Evolutionary conservation across 1,140 invertebrate species (phyloP), one percentile per base, ranked within the genome.

Genomic region (Diprion similis): DNA sequence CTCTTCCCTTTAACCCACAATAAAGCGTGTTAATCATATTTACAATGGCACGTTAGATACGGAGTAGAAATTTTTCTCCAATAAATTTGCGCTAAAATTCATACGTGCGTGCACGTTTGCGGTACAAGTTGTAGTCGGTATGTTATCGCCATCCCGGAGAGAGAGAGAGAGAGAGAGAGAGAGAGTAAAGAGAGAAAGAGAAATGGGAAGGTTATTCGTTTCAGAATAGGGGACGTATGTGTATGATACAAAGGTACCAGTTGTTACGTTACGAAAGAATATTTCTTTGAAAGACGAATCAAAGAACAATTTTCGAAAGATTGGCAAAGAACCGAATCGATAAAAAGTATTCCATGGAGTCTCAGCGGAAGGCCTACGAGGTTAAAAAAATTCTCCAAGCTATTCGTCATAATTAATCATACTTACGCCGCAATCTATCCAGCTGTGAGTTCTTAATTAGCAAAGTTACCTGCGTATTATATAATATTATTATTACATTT

Each of bases 331-430:
- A 37, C 51, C n/a, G 51, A 59, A 59, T 59, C 51, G 51, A 59
- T 59, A 59, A 59, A 8, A 17, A 59, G 6, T 59, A 13, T 59
- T 59, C 24, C 24, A 6, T 6, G 6, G 24, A 37, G 24, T 37
- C 24, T 37, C 24, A 6, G 24, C 24, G 6, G 24, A 37, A 37
- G 2, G 24, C 24, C 24, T 37, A 37, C 6, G 6, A 37, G 24
- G 24, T 1, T 37, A 6, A 37, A 37, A 37, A 37, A 37, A 37
- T 37, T 37, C 24, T 1, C 2, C 13, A 64, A 68, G 10, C 66
- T 13, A 68, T 68, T 68, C 66, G 1, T 68, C 11, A 68, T 68
- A 68, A 68, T 68, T 68, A 68, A 68, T 68, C 66, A 68, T 68
- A 68, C 66, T 68, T 19, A 68, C 11, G 66, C 8, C 17, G 19